Percentiles rank a stretch among this genome's conserved stretches.
phyloP scores from a whole-genome alignment of 2,888 invertebrate species.

The Crioceris asparagi region DNA sequence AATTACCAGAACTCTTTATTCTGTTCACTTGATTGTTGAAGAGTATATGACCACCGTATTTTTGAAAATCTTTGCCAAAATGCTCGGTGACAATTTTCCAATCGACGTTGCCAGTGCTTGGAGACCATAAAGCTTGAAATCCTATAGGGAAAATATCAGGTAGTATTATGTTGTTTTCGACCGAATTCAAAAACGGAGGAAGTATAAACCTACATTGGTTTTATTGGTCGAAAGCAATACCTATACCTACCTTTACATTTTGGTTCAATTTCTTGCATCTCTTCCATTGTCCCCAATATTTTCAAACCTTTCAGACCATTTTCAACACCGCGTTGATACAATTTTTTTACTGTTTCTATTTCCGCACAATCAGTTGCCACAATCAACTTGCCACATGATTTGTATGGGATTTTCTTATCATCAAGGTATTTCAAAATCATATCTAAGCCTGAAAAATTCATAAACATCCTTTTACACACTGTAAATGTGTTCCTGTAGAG shows the following conservation, averaged over 20 bases:
- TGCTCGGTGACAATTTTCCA: conserved; percentile 70
- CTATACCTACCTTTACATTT: conserved; percentile 45
- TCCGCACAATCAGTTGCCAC: conserved; percentile 67
- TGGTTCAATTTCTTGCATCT: conserved; percentile 19
- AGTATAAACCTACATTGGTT: no score
- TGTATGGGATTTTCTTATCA: conserved; percentile 71
- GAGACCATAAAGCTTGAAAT: conserved; percentile 59
- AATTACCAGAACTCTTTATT: conserved; percentile 43
- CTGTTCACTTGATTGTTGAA: conserved; percentile 48
- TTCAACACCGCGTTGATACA: conserved; percentile 45
- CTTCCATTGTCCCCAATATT: conserved; percentile 40
- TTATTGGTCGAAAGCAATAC: no score
- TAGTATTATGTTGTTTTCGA: no score
- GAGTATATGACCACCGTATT: conserved; percentile 60
- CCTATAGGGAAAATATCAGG: no score
- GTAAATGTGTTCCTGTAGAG: no score
- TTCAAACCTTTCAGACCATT: conserved; percentile 43
- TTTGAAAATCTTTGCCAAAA: conserved; percentile 68
- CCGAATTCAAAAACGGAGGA: no score
- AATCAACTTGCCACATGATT: conserved; percentile 84
- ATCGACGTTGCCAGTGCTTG: conserved; percentile 79
- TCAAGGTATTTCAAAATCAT: conserved; percentile 73
- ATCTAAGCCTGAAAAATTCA: no score
- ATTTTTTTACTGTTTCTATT: conserved; percentile 53
- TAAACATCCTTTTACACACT: no score